Conservation (phyloP, 1,140 invertebrate species). For the Atta cephalotes region DNA sequence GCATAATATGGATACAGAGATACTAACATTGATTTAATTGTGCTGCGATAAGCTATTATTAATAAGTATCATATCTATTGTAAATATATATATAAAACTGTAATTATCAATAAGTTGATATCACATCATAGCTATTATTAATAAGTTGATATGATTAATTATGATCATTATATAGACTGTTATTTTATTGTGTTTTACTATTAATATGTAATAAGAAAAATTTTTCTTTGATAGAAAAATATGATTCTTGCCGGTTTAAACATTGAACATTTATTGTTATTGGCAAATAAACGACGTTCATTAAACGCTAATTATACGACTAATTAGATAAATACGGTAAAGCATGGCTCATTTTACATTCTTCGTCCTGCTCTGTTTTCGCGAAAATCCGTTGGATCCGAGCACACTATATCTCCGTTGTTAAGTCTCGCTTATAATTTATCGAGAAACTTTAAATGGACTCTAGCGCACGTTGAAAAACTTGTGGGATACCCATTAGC, state of each 20-base stretch:
- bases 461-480: slow-evolving; percentile 25
- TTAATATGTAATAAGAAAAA: not conserved
- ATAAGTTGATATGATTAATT: not conserved
- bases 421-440: slow-evolving; percentile 48
- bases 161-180: not conserved
- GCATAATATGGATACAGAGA: not conserved
- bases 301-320: slow-evolving; percentile 34
- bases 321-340: slow-evolving; percentile 45
- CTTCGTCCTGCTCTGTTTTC: not conserved
- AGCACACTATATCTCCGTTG: not conserved
- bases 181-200: not conserved
- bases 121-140: not conserved
- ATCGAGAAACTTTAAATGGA: slow-evolving; percentile 42
- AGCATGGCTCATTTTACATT: not conserved
- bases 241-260: not conserved
- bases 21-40: not conserved
- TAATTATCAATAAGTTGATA: no score
- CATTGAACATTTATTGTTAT: not conserved
- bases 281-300: not conserved
- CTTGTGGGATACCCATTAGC: slow-evolving; percentile 34
- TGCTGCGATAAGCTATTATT: not conserved
- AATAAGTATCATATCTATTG: not conserved
- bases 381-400: not conserved
- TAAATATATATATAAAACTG: no score
- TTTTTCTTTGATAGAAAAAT: not conserved